Percentiles rank a stretch among this genome's conserved stretches.
These are phyloP conservation scores for Lochmaea crataegi DNA, from an alignment of 2,888 invertebrate species.

Conservation along the genomic window DNA sequence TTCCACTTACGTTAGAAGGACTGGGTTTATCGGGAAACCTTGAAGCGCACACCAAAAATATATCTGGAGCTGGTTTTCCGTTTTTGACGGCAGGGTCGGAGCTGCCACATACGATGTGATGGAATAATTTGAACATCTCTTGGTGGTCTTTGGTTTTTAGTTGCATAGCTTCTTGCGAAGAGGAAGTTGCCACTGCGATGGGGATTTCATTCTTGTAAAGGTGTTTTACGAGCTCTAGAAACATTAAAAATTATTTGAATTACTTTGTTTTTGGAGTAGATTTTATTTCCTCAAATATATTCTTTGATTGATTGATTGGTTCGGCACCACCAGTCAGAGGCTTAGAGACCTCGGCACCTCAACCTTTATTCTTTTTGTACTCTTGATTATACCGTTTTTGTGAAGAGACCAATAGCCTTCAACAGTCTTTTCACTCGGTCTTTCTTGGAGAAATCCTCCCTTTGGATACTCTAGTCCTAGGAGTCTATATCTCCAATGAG, in stretches of 20 bases:
- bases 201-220: constrained; percentile 72
- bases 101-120: constrained; percentile 73
- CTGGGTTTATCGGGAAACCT: constrained; percentile 70
- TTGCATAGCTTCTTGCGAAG: constrained; percentile 69
- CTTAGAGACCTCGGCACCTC: no score
- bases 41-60: constrained; percentile 73
- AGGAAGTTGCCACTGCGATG: constrained; percentile 78
- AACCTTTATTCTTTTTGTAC: no score
- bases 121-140: constrained; percentile 68
- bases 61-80: constrained; percentile 80
- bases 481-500: no score
- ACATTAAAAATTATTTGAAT: not conserved
- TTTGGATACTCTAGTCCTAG: no score
- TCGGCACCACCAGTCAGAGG: no score
- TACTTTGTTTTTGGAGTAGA: not conserved
- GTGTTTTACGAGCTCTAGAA: constrained; percentile 61
- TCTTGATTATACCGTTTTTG: no score
- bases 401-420: no score
- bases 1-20: constrained; percentile 57
- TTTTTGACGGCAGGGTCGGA: constrained; percentile 75
- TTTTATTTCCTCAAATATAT: no score
- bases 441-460: no score
- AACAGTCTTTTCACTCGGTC: no score
- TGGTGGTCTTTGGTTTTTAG: constrained; percentile 68
- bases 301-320: no score